These are phyloP conservation scores for Phyllotreta striolata DNA, from an alignment of 2,888 invertebrate genomes.

Conservation along the genomic window DNA sequence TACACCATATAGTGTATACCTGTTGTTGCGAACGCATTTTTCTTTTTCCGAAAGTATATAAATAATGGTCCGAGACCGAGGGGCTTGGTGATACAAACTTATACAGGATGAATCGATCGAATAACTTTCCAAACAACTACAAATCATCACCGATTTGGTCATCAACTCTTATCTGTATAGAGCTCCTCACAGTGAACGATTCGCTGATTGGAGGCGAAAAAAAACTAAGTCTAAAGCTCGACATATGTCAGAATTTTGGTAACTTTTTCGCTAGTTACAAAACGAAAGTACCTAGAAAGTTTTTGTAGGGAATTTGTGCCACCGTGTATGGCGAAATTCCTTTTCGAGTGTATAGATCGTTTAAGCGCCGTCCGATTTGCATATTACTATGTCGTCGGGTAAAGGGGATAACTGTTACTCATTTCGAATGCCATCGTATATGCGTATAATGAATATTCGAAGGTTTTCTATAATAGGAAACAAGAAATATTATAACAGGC, in stretches of 20 bases:
- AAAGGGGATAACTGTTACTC: slow-evolving; percentile 41
- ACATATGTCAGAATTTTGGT: too few relatives aligned
- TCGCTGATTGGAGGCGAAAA: too few relatives aligned
- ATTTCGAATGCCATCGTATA: slow-evolving; percentile 42
- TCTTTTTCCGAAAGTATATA: slow-evolving; percentile 14
- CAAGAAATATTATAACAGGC: slow-evolving; percentile 45
- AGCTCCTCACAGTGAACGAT: too few relatives aligned
- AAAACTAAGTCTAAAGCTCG: too few relatives aligned
- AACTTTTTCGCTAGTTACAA: too few relatives aligned
- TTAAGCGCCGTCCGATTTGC: slow-evolving; percentile 11
- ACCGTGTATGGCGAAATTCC: slow-evolving; percentile 29
- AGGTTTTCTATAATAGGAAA: slow-evolving; percentile 48
- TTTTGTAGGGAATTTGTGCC: neutral
- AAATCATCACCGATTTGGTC: too few relatives aligned
- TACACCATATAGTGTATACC: too few relatives aligned
- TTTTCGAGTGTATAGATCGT: slow-evolving; percentile 7
- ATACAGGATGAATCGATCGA: slow-evolving; percentile 17
- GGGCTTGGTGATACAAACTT: slow-evolving; percentile 27
- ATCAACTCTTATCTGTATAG: too few relatives aligned
- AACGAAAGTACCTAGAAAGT: too few relatives aligned
- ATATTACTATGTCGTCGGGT: slow-evolving; percentile 35
- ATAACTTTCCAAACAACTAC: neutral
- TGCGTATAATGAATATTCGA: slow-evolving; percentile 40
- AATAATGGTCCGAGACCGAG: slow-evolving; percentile 26
- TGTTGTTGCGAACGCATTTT: slow-evolving; percentile 22